A percentile compares a stretch with the other conserved stretches of the same genome.
Evolutionary conservation across 2,797 vertebrate genomes (phyloP).

Genomic region (Periparus ater): DNA sequence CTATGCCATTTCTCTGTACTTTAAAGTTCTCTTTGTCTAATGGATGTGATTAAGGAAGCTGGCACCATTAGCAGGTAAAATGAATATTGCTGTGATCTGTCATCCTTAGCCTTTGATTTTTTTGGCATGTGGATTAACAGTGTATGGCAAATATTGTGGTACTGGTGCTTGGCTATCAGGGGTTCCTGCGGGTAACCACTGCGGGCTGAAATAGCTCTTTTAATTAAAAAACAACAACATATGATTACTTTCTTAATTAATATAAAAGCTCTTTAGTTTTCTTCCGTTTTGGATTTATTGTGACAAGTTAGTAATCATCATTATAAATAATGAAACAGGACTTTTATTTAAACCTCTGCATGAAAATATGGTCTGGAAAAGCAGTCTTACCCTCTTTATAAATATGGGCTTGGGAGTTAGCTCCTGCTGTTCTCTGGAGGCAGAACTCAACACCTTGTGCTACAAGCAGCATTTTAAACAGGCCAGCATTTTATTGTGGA

Average conservation of each 20-base stretch:
- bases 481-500: not conserved
- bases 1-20: not conserved
- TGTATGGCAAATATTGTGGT: not conserved
- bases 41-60: not conserved
- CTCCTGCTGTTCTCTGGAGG: not conserved
- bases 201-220: not conserved
- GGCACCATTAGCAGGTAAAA: not conserved
- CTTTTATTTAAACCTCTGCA: not conserved
- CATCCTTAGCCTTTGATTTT: not conserved
- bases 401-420: not conserved
- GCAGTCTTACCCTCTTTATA: not conserved
- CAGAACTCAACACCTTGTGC: not conserved
- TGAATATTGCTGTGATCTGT: not conserved
- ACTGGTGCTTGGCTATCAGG: not conserved
- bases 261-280: conserved; percentile 17
- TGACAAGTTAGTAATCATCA: not conserved
- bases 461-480: not conserved
- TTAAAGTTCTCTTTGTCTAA: not conserved
- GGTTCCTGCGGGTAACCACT: not conserved
- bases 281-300: not conserved
- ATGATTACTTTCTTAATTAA: not conserved
- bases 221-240: not conserved
- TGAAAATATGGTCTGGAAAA: not conserved
- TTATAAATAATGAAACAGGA: conserved; percentile 14
- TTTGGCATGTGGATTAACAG: not conserved